phyloP scores from a whole-genome alignment of 2,888 invertebrate genomes.

The Napeogenes sylphis region DNA sequence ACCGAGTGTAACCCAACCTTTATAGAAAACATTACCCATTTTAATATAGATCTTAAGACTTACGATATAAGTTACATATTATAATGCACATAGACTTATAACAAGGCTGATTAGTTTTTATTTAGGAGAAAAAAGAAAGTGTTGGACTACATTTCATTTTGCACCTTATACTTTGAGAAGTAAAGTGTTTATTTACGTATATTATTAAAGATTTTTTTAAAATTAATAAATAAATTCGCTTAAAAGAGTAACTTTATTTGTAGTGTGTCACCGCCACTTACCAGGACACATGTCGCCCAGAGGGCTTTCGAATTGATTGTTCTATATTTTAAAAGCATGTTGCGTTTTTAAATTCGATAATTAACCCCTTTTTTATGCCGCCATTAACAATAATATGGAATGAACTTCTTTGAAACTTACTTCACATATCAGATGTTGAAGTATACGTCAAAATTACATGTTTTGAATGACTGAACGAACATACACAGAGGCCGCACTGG shows the following conservation, averaged over 20 bases:
- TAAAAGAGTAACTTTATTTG: constrained; percentile 74
- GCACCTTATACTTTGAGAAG: not conserved
- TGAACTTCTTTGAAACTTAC: too few species aligned
- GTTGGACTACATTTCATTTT: not conserved
- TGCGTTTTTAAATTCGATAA: constrained; percentile 39
- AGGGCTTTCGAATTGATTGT: constrained; percentile 68
- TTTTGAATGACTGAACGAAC: too few species aligned
- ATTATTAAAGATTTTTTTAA: constrained; percentile 34
- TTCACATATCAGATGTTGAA: too few species aligned
- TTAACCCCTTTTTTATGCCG: constrained; percentile 21
- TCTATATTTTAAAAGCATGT: constrained; percentile 44
- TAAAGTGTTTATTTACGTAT: constrained; percentile 36
- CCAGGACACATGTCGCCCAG: constrained; percentile 73
- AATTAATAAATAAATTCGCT: constrained; percentile 64
- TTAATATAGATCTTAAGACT: constrained; percentile 17
- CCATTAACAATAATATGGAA: too few species aligned
- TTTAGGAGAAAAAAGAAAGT: not conserved
- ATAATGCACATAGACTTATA: not conserved
- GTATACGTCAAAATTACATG: too few species aligned
- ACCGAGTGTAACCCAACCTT: constrained; percentile 23
- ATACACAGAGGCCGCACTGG: too few species aligned
- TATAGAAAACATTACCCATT: not conserved
- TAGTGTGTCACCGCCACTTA: constrained; percentile 76
- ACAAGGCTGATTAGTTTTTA: not conserved
- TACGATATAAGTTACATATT: constrained; percentile 18